Evolutionary conservation across 2,113 vertebrate genomes (phyloP), one percentile per base, ranked within the genome.

Genomic region (Cichladusa arquata): DNA sequence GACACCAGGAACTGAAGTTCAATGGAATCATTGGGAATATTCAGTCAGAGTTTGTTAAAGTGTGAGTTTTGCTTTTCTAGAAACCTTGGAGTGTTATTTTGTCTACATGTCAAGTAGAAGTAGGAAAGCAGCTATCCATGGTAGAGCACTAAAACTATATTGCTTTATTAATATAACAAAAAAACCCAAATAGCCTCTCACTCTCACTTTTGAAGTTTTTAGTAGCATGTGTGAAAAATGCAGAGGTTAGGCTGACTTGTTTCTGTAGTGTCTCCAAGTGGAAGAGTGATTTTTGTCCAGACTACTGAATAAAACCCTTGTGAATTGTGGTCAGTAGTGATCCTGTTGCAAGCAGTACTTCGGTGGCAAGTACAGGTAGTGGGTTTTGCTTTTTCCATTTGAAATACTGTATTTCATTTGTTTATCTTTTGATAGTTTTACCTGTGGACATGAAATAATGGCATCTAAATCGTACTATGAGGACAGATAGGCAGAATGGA

Each of bases 401-500:
- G 65, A 12, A 40, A 40, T 86, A 22, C 40, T 81, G 9, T 57
- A 54, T 94, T 67, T 79, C 0, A 34, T 79, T 85, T 79, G 45
- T 65, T 95, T 87, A 40, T 95, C 33, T 95, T 82, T 56, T 67
- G 23, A 22, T 60, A 42, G 61, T 80, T 88, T 85, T 53, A 56
- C 12, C 33, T 65, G 12, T 31, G 28, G 47, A 47, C 14, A 31
- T 71, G 56, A 66, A 94, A 78, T 78, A 71, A 34, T 45, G 57
- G 12, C 51, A 51, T 79, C 42, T 56, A 84, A 85, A 54, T 84
- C 1, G 4, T 61, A 74, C 66, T 84, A 7, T 78, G 80, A 60
- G 71, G 8, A 65, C 14, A 76, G 70, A 84, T 31, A 40, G 10
- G 19, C 50, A 90, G 50, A 77, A 44, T 11, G 50, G 40, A 54